Conservation (phyloP, 1,140 invertebrate genomes). For the Xylocopa sonorina region DNA sequence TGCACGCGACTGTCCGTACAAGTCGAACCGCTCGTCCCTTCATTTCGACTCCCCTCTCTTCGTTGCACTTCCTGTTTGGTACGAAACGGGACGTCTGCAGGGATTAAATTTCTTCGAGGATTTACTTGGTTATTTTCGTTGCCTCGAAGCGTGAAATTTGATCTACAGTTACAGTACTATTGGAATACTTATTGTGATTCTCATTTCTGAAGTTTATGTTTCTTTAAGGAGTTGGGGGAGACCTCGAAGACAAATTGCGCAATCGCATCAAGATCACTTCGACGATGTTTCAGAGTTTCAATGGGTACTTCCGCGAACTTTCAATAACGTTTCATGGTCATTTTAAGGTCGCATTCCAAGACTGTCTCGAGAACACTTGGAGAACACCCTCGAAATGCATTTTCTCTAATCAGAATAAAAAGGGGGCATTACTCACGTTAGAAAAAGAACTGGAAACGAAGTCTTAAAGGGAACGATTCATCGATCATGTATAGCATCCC, state of each 20-base stretch:
- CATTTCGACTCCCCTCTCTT: background rate
- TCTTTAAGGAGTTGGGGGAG: background rate
- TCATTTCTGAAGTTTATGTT: background rate
- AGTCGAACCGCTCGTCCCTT: background rate
- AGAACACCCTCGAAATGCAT: too few species aligned
- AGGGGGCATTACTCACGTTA: too few species aligned
- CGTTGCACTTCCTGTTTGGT: background rate
- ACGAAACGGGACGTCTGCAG: background rate
- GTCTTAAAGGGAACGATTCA: background rate
- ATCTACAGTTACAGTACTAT: too few species aligned
- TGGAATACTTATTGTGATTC: too few species aligned
- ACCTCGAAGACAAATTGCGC: too few species aligned
- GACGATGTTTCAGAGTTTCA: background rate
- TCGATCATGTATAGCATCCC: background rate
- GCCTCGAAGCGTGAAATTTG: too few species aligned
- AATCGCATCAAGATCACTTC: background rate
- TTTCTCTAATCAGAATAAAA: too few species aligned
- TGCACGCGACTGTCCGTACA: background rate
- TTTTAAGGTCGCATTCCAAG: too few species aligned
- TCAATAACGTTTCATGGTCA: background rate
- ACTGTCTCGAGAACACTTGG: background rate
- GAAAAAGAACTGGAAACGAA: too few species aligned
- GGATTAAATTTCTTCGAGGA: background rate
- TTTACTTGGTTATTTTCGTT: too few species aligned
- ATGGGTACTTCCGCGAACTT: too few species aligned